These are phyloP conservation scores for Euura lappo DNA, from an alignment of 1,140 invertebrate species.

Conservation along the genomic window DNA sequence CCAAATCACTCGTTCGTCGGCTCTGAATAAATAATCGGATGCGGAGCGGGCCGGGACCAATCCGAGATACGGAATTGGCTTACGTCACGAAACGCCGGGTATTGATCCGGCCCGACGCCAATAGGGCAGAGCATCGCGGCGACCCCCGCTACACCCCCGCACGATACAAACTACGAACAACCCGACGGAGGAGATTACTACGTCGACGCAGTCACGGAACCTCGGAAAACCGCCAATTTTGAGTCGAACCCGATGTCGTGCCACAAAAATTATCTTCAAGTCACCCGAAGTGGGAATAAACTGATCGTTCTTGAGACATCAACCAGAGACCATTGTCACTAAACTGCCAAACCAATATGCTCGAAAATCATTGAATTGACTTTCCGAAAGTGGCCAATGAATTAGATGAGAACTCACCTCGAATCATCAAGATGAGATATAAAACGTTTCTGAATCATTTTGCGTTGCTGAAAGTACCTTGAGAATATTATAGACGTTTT, in stretches of 20 bases:
- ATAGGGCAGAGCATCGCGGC: slow-evolving; percentile 25
- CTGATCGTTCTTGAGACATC: no score
- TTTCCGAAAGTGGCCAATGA: no score
- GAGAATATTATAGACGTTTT: no score
- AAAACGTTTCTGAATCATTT: no score
- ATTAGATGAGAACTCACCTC: no score
- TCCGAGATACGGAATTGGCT: slow-evolving; percentile 42
- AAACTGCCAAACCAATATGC: no score
- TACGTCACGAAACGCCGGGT: slow-evolving; percentile 53
- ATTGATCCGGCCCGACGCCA: slow-evolving; percentile 46
- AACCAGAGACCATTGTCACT: no score
- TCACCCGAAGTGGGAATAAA: no score
- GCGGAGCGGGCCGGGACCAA: slow-evolving; percentile 55
- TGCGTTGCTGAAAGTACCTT: no score
- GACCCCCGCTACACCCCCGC: slow-evolving; percentile 17
- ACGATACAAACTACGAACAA: not conserved
- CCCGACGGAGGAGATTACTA: not conserved
- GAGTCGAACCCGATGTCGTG: not conserved
- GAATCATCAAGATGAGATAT: no score
- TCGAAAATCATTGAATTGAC: no score
- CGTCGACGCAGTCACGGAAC: not conserved
- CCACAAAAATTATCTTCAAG: no score
- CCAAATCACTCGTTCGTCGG: slow-evolving; percentile 33
- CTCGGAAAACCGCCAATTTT: not conserved
- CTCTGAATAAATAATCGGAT: slow-evolving; percentile 58